phyloP scores from a whole-genome alignment of 2,888 invertebrate genomes.

The Anthophora plumipes region DNA sequence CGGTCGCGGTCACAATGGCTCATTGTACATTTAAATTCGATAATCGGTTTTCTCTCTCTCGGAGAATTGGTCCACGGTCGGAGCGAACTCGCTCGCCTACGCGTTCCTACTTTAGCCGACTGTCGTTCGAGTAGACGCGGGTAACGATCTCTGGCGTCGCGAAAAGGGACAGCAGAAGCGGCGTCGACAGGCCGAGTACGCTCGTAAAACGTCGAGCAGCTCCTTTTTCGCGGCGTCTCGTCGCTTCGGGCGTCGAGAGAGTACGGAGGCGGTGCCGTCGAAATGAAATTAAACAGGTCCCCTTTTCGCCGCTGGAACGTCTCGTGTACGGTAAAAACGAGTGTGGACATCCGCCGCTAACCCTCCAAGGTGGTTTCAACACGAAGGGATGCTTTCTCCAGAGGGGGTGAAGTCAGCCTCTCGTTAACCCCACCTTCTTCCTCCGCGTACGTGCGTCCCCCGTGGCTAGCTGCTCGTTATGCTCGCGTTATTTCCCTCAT shows the following conservation, averaged over 20 bases:
- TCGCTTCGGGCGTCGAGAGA: conserved; percentile 67
- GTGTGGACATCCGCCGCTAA: conserved; percentile 76
- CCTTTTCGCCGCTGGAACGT: conserved; percentile 70
- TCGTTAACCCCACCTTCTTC: neutral
- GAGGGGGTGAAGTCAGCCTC: neutral
- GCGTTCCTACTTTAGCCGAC: too few species aligned
- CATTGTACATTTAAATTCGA: conserved; percentile 46
- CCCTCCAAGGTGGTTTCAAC: conserved; percentile 18
- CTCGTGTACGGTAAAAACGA: conserved; percentile 75
- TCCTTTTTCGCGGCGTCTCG: conserved; percentile 72
- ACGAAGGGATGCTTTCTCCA: conserved; percentile 2
- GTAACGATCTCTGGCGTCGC: neutral
- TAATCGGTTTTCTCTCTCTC: conserved; percentile 37
- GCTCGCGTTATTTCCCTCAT: conserved; percentile 3
- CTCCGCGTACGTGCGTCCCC: neutral
- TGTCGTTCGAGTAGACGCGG: too few species aligned
- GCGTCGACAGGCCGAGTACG: conserved; percentile 53
- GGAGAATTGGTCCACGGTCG: conserved; percentile 25
- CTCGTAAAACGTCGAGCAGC: conserved; percentile 74
- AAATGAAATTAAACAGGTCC: conserved; percentile 77
- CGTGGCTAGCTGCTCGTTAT: conserved; percentile 24
- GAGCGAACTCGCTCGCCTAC: conserved; percentile 20
- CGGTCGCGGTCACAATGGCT: conserved; percentile 30
- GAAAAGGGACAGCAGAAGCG: conserved; percentile 27
- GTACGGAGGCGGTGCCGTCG: conserved; percentile 69